Evolutionary conservation across 2,797 vertebrate species (phyloP), one percentile per base, ranked within the genome.

Genomic region (Hemitrygon akajei): DNA sequence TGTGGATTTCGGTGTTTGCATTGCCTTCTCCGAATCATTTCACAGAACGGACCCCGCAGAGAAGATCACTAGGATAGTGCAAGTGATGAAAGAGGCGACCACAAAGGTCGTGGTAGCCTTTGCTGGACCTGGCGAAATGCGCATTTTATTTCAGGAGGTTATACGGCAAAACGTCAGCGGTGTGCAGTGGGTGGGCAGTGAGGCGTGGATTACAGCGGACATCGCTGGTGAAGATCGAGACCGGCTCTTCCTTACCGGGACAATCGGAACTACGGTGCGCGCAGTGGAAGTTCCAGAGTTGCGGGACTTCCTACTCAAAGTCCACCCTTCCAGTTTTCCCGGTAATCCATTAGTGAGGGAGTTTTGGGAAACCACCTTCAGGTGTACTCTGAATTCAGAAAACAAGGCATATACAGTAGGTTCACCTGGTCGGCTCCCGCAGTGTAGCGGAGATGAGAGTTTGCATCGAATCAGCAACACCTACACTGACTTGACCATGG

Each of bases 71-170:
- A 95, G 97, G 77, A 96, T 96, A n/a, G 96, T 97, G 75, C 94
- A 97, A 11, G 95, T 96, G 20, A 97, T 97, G 58, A 97, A 96
- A 94, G 96, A 94, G 94, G 96, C 97, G 27, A 97, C 97, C n/a
- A 97, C 97, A 4, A 97, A 96, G 94, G 97, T 97, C 5, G 97
- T 97, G 77, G 96, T 97, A 81, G 97, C 97, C 14, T 97, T 97
- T 95, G 96, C 96, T 76, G 96, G 97, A 79, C 96, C 96, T 9
- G 97, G 96, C 56, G 97, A 97, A 94, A 95, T 97, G 37, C 96
- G 97, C 82, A 96, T 97, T 91, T 96, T 97, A n/a, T 95, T 97
- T 58, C 96, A 96, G 94, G 97, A 97, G 95, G 96, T 97, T 22
- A 95, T 96, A 82, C 93, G 94, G 91, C 96, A 97, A 94, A 97